phyloP scores from a whole-genome alignment of 37 sponge, comb jelly and placozoan species.

The Ianthella basta region DNA sequence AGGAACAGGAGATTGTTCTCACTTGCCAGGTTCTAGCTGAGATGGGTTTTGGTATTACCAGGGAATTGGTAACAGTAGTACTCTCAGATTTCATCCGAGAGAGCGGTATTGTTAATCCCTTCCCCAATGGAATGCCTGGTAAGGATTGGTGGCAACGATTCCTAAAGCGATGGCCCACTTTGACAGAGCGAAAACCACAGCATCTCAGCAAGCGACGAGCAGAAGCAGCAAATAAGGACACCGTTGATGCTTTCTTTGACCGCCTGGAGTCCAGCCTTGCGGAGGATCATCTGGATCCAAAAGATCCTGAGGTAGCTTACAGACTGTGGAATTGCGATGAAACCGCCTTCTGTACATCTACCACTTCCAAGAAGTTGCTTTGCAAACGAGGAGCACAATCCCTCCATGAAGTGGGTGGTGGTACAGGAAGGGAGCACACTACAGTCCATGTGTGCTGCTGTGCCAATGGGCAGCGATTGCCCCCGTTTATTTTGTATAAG shows the following conservation, averaged over 20 bases:
- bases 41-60: conserved; percentile 40
- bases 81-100: neutral
- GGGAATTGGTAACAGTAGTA: neutral
- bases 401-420: conserved; percentile 11
- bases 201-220: neutral
- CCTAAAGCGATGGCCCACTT: neutral
- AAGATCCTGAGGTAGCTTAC: too few relatives aligned
- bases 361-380: neutral
- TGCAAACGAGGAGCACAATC: neutral
- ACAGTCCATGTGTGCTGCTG: conserved; percentile 10
- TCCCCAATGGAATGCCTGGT: neutral
- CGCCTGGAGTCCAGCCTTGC: neutral
- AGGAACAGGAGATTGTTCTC: too few relatives aligned
- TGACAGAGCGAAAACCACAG: conserved; percentile 10
- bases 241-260: neutral
- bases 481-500: conserved; percentile 9
- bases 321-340: conserved; percentile 22
- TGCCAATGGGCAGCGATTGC: neutral
- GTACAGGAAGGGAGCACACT: conserved; percentile 19
- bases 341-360: neutral
- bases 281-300: too few relatives aligned
- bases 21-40: conserved; percentile 50
- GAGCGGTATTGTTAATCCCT: neutral
- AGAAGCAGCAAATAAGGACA: neutral
- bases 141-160: conserved; percentile 8